Evolutionary conservation across 2,113 vertebrate genomes (phyloP), one percentile per base, ranked within the genome.

Genomic region (Pygoscelis adeliae): DNA sequence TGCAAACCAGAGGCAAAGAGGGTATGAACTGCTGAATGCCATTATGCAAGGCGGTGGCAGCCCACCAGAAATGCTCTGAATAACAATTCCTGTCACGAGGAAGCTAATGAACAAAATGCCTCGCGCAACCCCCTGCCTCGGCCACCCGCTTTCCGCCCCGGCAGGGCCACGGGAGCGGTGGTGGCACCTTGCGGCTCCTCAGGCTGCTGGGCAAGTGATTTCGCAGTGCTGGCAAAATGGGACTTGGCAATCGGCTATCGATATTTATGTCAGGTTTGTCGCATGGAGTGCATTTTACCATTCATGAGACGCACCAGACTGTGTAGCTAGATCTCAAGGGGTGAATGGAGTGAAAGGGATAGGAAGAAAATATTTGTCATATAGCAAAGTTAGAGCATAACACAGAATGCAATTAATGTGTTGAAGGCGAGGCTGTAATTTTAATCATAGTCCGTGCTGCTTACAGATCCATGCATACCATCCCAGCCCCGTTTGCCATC

Each of bases 61-160:
- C 40, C 53, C 74, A 47, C 85, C 85, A 88, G 53, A 83, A 92
- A 22, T 27, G 10, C 62, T 85, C 34, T 38, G 40, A 65, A 15
- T 72, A 59, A 55, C 0, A 2, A 50, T 52, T 83, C 53, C 58
- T 83, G n/a, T 78, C 56, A 55, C 4, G 23, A 23, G 22, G 61
- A 49, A 84, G 44, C 72, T 72, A 47, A 71, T 10, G 40, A 15
- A 71, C n/a, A 83, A 82, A 23, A 36, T 14, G 5, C 29, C n/a
- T 87, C 0, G 0, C 34, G 9, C 32, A 58, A 17, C 27, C 15
- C 27, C 18, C 36, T 47, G 44, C 53, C 55, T 86, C 0, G 1
- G 40, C 27, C 6, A 2, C 66, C 38, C 6, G 17, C 49, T 83
- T 34, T 32, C 34, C 11, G 14, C 69, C 18, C 27, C 6, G 2